Evolutionary conservation across 2,797 vertebrate genomes (phyloP), one percentile per base, ranked within the genome.

Genomic region (Anguilla marmorata): DNA sequence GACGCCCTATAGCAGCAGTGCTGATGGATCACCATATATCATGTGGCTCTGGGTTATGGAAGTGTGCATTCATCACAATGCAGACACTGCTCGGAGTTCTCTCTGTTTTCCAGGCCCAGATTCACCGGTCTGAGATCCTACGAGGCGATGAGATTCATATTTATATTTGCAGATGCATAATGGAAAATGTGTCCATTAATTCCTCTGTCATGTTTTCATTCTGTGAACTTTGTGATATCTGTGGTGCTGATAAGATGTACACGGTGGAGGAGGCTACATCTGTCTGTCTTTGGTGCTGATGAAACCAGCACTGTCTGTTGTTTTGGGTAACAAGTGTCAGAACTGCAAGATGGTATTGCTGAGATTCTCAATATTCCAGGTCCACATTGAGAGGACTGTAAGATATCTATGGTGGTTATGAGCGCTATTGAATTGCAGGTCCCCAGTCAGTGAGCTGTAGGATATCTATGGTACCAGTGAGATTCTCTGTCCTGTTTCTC

Each of bases 1-100:
- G 19, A 50, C 24, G 19, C 45, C 16, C 3, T 82, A 48, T 24
- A 48, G 74, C 33, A 79, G 74, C 16, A 41, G 37, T 19, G 79
- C 79, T 82, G 79, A 48, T 24, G 45, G 79, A 82, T 50, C 79
- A n/a, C 45, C 79, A 11, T 82, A 82, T n/a, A 50, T 82, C 45
- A 82, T 50, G 21, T 24, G 37, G 21, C 19, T 50, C 21, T 82
- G 16, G 21, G 19, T 50, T 82, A 82, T 50, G 45, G 48, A 82
- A 82, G 41, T 11, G 2, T 11, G 79, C 79, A 48, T 82, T 50
- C 50, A 82, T 82, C 79, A 82, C 41, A 82, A 24, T 21, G 74
- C 76, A 48, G 33, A 41, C 30, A 41, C 14, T 41, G 72, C 30
- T 3, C 72, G 14, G 16, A 27, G 27, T 27, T 74, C 16, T 33